Evolutionary conservation across 2,113 vertebrate genomes (phyloP), one percentile per base, ranked within the genome.

Genomic region (Microtus richardsoni): DNA sequence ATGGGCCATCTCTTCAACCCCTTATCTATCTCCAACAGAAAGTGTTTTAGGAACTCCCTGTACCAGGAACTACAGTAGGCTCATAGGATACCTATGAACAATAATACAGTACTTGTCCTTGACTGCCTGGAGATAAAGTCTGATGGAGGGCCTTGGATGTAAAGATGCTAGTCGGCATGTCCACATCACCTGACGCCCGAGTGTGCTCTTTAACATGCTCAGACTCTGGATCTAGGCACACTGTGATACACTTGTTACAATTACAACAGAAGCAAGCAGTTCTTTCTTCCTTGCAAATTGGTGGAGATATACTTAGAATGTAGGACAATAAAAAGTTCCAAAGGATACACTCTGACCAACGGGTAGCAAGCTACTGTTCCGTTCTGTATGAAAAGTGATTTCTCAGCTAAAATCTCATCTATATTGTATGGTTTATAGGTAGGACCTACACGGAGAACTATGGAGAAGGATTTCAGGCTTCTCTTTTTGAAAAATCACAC

Each of bases 141-240:
- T 49, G 22, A 33, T 33, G 78, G 58, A 79, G 28, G 52, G 54
- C 62, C 14, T 13, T 36, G 22, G 39, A 13, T 82, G 30, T 82
- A 39, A 39, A 82, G 79, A 82, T 3, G 1, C 60, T 28, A 62
- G 22, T 5, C 85, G 58, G 79, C 21, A 33, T 36, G 44, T 93
- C 22, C 47, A 54, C 14, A 78, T 33, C 6, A 33, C 24, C 4
- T 39, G 62, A 14, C 28, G 92, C 28, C 60, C 12, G 14, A 79
- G 21, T 89, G 64, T 47, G 22, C 79, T 96, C 52, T 70, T 94
- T 44, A 83, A 89, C 58, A 90, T 14, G 12, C 49, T 77, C 82
- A 54, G 5, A 80, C 28, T 14, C 24, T 75, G 84, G 90, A 85
- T 71, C n/a, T 11, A 94, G 49, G 36, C 49, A 78, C 41, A 68